Percentiles rank a stretch among this genome's conserved stretches.
Evolutionary conservation across 2,797 vertebrate species (phyloP).

Genomic region (Girardinus metallicus): DNA sequence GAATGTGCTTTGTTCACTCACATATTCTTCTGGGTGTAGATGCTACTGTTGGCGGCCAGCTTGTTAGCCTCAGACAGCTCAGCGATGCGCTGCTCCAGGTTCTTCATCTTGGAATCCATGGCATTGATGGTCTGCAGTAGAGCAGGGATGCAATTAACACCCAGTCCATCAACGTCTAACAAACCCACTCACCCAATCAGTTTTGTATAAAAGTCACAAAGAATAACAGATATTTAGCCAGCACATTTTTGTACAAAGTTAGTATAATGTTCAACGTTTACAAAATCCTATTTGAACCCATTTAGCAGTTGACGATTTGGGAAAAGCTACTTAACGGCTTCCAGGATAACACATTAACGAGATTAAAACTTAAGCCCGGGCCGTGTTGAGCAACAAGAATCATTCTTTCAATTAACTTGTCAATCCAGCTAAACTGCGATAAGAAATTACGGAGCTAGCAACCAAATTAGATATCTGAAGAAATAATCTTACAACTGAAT

Average conservation of each 20-base stretch:
- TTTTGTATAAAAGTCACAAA: constrained; percentile 19
- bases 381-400: constrained; percentile 53
- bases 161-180: constrained; percentile 11
- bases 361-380: constrained; percentile 65
- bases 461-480: constrained; percentile 22
- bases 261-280: constrained; percentile 38
- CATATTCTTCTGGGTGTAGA: constrained; percentile 99
- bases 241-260: constrained; percentile 10
- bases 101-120: constrained; percentile 99
- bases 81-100: constrained; percentile 95
- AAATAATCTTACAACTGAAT: not conserved
- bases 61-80: constrained; percentile 99
- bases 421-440: constrained; percentile 24
- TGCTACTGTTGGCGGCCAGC: constrained; percentile 97
- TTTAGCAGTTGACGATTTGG: constrained; percentile 63
- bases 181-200: not conserved
- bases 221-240: constrained; percentile 24
- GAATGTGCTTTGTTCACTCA: constrained; percentile 80
- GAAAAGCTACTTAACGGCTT: constrained; percentile 74
- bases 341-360: constrained; percentile 72
- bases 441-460: constrained; percentile 26
- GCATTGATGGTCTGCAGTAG: constrained; percentile 93
- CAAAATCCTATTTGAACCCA: constrained; percentile 63
- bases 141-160: constrained; percentile 23
- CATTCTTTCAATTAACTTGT: constrained; percentile 55